Conservation (phyloP, 2,113 vertebrate genomes). For the Microtus oregoni region DNA sequence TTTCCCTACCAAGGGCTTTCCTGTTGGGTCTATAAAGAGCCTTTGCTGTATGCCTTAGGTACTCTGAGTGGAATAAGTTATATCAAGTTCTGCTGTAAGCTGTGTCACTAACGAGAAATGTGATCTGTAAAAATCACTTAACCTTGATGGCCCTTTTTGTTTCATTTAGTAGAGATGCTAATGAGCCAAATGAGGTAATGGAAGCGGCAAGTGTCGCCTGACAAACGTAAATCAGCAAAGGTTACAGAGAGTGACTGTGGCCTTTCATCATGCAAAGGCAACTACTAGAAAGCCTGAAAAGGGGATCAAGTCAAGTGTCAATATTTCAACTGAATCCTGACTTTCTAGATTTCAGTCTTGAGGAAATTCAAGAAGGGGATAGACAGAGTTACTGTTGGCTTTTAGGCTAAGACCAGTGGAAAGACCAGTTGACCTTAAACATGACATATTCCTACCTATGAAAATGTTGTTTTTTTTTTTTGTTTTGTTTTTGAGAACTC, state of each 20-base stretch:
- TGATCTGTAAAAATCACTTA: constrained; percentile 29
- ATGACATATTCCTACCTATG: not conserved
- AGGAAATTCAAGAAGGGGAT: constrained; percentile 18
- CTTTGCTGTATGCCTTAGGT: not conserved
- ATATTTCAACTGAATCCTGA: not conserved
- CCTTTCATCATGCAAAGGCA: not conserved
- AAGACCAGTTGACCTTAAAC: not conserved
- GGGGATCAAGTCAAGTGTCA: not conserved
- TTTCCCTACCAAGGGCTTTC: not conserved
- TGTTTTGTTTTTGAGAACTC: not conserved
- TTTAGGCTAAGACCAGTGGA: constrained; percentile 24
- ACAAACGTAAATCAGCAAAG: constrained; percentile 48
- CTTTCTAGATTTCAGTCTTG: not conserved
- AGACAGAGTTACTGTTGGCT: not conserved
- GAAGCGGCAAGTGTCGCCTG: not conserved
- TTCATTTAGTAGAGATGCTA: constrained; percentile 6
- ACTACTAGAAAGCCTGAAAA: not conserved
- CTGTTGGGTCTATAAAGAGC: not conserved
- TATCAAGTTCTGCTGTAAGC: constrained; percentile 33
- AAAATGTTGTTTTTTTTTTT: not conserved
- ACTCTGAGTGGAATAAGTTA: constrained; percentile 5
- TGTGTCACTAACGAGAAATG: constrained; percentile 36
- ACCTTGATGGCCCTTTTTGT: constrained; percentile 11
- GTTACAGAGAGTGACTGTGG: not conserved
- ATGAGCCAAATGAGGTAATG: constrained; percentile 53